Evolutionary conservation across 1,140 invertebrate genomes (phyloP).

Genomic region (Anastrepha ludens): DNA sequence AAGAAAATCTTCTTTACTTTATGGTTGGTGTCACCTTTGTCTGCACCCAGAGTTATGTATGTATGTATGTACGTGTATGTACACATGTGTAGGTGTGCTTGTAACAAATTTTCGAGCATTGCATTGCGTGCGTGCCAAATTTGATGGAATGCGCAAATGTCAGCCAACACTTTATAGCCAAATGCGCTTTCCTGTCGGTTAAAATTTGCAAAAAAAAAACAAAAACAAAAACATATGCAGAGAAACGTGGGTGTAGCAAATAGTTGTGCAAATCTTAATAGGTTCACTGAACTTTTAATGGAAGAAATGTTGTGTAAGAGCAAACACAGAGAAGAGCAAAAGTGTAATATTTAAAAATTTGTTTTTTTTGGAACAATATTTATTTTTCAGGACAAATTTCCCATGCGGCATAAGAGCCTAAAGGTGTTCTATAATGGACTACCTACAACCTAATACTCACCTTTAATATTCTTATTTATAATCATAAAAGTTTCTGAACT

Average conservation of each 20-base stretch:
- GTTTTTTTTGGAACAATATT: no score
- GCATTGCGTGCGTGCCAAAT: constrained; percentile 48
- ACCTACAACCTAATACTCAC: no score
- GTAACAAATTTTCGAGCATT: constrained; percentile 3
- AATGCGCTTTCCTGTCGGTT: constrained; percentile 15
- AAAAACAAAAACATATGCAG: not conserved
- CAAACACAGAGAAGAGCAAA: no score
- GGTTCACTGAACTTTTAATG: constrained; percentile 41
- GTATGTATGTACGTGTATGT: not conserved
- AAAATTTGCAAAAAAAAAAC: not conserved
- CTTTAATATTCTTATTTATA: no score
- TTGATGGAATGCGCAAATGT: constrained; percentile 49
- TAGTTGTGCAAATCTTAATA: constrained; percentile 37
- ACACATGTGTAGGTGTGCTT: not conserved
- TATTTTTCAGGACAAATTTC: no score
- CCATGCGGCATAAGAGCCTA: no score
- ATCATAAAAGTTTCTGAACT: no score
- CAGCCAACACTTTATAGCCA: constrained; percentile 50
- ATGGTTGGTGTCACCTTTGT: constrained; percentile 47
- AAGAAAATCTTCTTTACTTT: constrained; percentile 35
- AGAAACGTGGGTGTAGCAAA: constrained; percentile 17
- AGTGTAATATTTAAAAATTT: no score
- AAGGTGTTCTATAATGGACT: no score
- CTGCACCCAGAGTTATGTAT: not conserved
- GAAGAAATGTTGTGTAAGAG: no score